These are phyloP conservation scores for Cyprinella venusta DNA, from an alignment of 2,797 vertebrate species.

Conservation along the genomic window DNA sequence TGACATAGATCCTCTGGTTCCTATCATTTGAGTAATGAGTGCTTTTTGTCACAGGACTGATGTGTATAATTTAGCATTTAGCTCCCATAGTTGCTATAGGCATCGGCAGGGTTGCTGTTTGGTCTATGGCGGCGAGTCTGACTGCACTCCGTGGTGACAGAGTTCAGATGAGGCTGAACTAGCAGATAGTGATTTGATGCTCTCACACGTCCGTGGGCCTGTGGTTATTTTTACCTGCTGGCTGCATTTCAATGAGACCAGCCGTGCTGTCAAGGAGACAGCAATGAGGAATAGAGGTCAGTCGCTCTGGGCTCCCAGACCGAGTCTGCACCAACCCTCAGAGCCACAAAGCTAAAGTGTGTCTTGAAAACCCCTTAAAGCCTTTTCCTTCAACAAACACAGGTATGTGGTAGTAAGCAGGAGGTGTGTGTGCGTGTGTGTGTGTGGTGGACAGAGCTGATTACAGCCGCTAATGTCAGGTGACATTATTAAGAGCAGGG, in stretches of 20 bases:
- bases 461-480: conserved; percentile 36
- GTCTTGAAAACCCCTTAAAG: conserved; percentile 21
- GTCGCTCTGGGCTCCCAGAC: conserved; percentile 40
- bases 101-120: background rate
- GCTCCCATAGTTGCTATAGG: conserved; percentile 2
- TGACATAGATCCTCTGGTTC: background rate
- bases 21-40: conserved; percentile 6
- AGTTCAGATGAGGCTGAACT: conserved; percentile 38
- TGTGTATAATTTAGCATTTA: conserved; percentile 24
- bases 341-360: conserved; percentile 36
- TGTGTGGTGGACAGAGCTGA: conserved; percentile 20
- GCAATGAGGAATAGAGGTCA: conserved; percentile 56
- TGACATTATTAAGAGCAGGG: conserved; percentile 15
- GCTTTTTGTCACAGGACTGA: conserved; percentile 17
- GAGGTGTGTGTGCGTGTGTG: background rate
- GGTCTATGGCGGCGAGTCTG: background rate
- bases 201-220: conserved; percentile 40
- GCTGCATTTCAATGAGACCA: conserved; percentile 57
- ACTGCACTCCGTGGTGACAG: conserved; percentile 32
- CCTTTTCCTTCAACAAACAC: conserved; percentile 7
- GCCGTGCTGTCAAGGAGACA: conserved; percentile 56
- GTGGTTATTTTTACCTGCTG: conserved; percentile 57
- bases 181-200: conserved; percentile 45
- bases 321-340: conserved; percentile 37
- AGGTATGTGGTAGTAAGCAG: background rate